Evolutionary conservation across 1,140 invertebrate species (phyloP), one percentile per base, ranked within the genome.

Genomic region (Zophobas morio): DNA sequence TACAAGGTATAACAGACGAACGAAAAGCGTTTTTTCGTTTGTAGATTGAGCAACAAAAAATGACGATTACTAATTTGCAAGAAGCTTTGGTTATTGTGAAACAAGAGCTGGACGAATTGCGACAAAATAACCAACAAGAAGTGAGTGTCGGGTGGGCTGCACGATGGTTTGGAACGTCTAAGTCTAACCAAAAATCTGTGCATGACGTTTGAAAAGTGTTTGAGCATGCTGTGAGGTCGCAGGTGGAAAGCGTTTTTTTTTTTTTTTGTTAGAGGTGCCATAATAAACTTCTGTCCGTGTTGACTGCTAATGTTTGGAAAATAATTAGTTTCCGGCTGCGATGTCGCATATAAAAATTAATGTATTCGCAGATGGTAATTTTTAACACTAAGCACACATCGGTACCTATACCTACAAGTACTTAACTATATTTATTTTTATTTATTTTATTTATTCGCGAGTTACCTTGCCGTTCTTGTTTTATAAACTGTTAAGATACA

Each of bases 141-240:
- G 85, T 86, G 82, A 85, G 85, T 85, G 60, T 81, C 34, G 76
- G 78, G 46, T 84, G 84, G 84, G 79, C 82, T 70, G 34, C 81
- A 71, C 79, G 84, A 70, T 86, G 83, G 82, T 82, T 84, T 79
- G 83, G 82, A 36, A 56, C 73, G 37, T 72, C 77, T 75, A 78
- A 82, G 54, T 79, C 79, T 77, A 76, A 81, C 70, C 72, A 78
- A 54, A 79, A 79, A 74, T 77, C 82, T 54, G 81, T 84, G 84
- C 84, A 86, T 84, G 83, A 84, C 74, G 74, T 84, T 75, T 85
- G 78, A 82, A 20, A 20, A 66, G 34, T 66, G 33, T 66, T 66
- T 20, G 20, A n/a, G 6, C 20, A 46, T 46, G 42, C 3, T 46
- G 42, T 46, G 42, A 4, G 6, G 3, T 51, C 6, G 20, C 49